Conservation (phyloP, 1,140 invertebrate genomes). For the Monochamus saltuarius region DNA sequence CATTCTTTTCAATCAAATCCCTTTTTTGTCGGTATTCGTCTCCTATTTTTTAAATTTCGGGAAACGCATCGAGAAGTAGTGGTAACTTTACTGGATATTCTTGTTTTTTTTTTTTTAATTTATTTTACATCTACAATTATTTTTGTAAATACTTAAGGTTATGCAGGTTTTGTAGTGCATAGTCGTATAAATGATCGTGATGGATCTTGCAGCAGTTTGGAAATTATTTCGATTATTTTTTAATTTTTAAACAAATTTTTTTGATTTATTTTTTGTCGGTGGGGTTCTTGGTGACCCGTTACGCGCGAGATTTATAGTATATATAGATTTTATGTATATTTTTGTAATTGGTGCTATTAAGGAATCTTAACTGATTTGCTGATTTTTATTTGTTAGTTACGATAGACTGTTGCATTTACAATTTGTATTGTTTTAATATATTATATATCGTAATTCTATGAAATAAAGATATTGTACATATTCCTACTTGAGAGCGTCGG, state of each 20-base stretch:
- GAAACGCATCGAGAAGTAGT: too few species aligned
- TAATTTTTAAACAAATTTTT: not conserved
- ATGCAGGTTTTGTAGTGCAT: too few species aligned
- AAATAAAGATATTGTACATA: constrained; percentile 40
- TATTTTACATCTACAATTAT: too few species aligned
- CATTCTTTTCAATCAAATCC: not conserved
- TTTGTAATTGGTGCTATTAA: constrained; percentile 15
- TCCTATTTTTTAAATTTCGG: too few species aligned
- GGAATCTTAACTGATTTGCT: constrained; percentile 6
- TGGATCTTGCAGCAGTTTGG: too few species aligned
- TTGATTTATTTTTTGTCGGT: not conserved
- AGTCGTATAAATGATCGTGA: too few species aligned
- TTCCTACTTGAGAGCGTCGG: constrained; percentile 49
- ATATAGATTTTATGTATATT: constrained; percentile 12
- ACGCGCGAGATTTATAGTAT: constrained; percentile 1
- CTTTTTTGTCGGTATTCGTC: too few species aligned
- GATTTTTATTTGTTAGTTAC: constrained; percentile 12
- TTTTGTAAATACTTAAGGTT: too few species aligned
- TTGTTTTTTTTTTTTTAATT: too few species aligned
- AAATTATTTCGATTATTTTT: constrained; percentile 1
- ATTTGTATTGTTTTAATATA: constrained; percentile 15
- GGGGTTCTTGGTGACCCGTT: not conserved
- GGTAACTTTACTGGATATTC: too few species aligned
- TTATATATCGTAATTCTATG: constrained; percentile 10
- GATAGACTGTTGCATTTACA: constrained; percentile 18